Evolutionary conservation across 2,113 vertebrate species (phyloP).

Genomic region (Leptocoma aspasia): DNA sequence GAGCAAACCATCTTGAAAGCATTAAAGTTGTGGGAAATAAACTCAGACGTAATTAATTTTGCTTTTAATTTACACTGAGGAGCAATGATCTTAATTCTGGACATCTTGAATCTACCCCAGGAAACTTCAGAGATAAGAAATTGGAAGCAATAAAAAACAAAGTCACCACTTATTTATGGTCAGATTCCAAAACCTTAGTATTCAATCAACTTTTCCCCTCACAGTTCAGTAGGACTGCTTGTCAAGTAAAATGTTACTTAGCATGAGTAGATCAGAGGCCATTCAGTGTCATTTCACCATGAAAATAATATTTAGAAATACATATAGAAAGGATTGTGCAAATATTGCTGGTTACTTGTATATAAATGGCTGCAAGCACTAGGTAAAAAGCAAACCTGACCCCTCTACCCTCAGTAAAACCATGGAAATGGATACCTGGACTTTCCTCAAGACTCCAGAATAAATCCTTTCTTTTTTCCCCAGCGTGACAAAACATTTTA

Average conservation of each 20-base stretch:
- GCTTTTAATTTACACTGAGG: constrained; percentile 25
- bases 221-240: neutral
- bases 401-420: neutral
- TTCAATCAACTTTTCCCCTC: neutral
- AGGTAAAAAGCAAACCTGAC: neutral
- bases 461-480: neutral
- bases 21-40: constrained; percentile 51
- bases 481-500: neutral
- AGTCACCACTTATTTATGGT: neutral
- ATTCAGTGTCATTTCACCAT: neutral
- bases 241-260: neutral
- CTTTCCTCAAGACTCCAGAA: neutral
- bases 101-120: neutral
- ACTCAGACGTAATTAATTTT: constrained; percentile 2
- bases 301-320: neutral
- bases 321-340: neutral
- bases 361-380: neutral
- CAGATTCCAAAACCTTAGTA: neutral
- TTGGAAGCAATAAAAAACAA: neutral
- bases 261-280: neutral
- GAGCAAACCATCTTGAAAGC: constrained; percentile 62
- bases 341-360: neutral
- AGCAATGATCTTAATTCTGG: neutral
- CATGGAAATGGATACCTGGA: neutral
- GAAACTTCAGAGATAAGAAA: constrained; percentile 47